Evolutionary conservation across 2,888 invertebrate genomes (phyloP).

Genomic region (Latrodectus hesperus): DNA sequence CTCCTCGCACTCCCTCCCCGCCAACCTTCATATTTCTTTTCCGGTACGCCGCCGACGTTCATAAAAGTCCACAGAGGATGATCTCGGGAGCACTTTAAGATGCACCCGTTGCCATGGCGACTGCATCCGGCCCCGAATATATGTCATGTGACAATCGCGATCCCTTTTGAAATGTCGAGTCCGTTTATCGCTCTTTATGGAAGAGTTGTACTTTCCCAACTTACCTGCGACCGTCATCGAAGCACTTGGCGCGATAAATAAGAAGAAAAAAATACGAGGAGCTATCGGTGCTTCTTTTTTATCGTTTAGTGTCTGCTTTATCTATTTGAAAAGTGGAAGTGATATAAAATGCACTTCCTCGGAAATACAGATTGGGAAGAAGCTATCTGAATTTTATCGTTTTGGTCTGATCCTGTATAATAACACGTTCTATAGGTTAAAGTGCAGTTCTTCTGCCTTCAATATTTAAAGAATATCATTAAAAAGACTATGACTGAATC

Average conservation of each 20-base stretch:
- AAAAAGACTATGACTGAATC: too few species aligned
- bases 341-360: not conserved
- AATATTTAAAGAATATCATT: too few species aligned
- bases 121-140: constrained; percentile 41
- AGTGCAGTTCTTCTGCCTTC: too few species aligned
- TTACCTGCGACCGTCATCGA: constrained; percentile 2
- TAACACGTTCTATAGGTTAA: too few species aligned
- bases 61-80: constrained; percentile 51
- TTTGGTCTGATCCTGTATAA: too few species aligned
- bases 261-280: not conserved
- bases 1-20: not conserved
- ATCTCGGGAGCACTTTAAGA: constrained; percentile 46
- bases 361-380: too few species aligned
- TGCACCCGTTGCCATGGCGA: constrained; percentile 35
- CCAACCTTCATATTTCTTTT: constrained; percentile 7
- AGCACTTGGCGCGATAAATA: not conserved
- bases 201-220: not conserved
- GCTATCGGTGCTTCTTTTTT: not conserved
- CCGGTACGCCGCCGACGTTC: constrained; percentile 28
- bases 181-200: not conserved
- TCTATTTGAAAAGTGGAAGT: not conserved
- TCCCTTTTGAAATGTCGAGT: not conserved
- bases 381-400: too few species aligned
- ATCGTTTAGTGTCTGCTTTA: not conserved
- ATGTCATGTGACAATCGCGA: constrained; percentile 55